phyloP scores from a whole-genome alignment of 2,888 invertebrate genomes.

The Apamea sordens region DNA sequence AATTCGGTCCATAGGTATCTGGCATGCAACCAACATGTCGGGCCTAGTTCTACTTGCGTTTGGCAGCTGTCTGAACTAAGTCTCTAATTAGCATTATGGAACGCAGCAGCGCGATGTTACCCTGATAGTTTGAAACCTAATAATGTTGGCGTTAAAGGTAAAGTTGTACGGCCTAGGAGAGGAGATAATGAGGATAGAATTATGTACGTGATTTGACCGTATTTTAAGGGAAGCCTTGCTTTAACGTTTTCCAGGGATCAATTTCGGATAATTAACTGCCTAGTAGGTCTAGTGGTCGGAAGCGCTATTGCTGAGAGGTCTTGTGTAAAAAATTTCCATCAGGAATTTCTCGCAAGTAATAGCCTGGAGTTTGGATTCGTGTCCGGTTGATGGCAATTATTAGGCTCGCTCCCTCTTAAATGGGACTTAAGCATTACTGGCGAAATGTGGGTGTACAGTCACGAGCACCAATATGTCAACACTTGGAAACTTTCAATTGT shows the following conservation, averaged over 20 bases:
- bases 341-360: neutral
- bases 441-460: neutral
- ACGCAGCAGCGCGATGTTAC: conserved; percentile 2
- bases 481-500: too few relatives aligned
- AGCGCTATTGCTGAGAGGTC: neutral
- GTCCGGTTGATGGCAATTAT: neutral
- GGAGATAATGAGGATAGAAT: neutral
- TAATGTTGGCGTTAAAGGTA: conserved; percentile 14
- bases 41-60: conserved; percentile 18
- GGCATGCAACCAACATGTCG: conserved; percentile 13
- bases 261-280: neutral
- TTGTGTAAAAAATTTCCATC: neutral
- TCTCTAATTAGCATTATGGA: conserved; percentile 43
- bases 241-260: neutral
- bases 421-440: neutral
- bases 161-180: neutral
- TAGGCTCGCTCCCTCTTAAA: neutral
- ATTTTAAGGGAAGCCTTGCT: neutral
- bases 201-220: neutral
- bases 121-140: conserved; percentile 34
- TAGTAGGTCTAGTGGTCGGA: neutral
- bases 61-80: conserved; percentile 42
- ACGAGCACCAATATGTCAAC: too few relatives aligned
- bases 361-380: neutral
- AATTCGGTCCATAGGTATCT: neutral